phyloP scores from a whole-genome alignment of 2,797 vertebrate genomes.

The Heterohyrax brucei region DNA sequence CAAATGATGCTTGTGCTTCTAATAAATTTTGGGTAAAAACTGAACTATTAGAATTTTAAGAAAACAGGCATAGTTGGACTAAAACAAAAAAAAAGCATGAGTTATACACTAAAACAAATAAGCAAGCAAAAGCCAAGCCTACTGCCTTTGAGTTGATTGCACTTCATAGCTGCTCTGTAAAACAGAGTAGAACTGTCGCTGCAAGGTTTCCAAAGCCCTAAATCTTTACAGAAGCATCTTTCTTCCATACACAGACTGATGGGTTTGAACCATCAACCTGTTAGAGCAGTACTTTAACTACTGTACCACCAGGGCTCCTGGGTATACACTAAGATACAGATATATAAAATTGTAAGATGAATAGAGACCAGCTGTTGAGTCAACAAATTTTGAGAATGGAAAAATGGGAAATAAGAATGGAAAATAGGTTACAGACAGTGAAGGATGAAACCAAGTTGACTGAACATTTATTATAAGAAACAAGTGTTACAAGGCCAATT shows the following conservation, averaged over 20 bases:
- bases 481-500: too few species aligned
- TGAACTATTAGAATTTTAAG: background rate
- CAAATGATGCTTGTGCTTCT: background rate
- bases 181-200: too few species aligned
- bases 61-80: background rate
- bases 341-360: background rate
- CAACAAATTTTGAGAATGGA: background rate
- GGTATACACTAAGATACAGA: background rate
- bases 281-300: too few species aligned
- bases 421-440: background rate
- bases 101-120: background rate
- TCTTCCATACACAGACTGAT: too few species aligned
- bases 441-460: background rate
- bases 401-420: background rate
- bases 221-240: too few species aligned
- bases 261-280: too few species aligned
- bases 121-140: too few species aligned
- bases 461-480: slow-evolving; percentile 10
- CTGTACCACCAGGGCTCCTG: background rate
- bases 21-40: background rate
- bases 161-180: too few species aligned
- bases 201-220: too few species aligned
- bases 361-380: background rate
- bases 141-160: too few species aligned
- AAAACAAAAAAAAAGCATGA: background rate